Base-by-base conservation (phyloP, 2,797 vertebrate genomes). In the Chrosomus eos region DNA sequence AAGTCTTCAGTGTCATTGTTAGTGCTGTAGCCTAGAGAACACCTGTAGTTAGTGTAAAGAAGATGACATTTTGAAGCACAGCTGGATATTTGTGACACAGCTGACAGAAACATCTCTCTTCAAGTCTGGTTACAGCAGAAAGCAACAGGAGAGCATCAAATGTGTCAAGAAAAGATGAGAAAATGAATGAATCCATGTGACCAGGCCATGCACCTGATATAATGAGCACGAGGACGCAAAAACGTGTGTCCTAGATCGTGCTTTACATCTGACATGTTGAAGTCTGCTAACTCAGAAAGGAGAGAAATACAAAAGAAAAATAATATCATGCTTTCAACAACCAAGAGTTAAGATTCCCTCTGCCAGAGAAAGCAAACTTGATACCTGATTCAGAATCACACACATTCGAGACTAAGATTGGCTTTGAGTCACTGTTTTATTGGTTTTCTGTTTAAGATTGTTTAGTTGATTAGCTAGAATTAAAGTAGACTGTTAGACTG, bases 21-120 rank as follows among this genome's bases (percentile, higher is more conserved):
- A 72, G 80, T 62, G 21, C 53, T 60, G 67, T 14, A 33, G 67
- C n/a, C 38, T 21, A 40, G 60, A 82, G 16, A 53, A 48, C 28
- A n/a, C 13, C 43, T 10, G 10, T 28, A 23, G 60, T 64, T 31
- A 64, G 14, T 31, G 14, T 8, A 10, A n/a, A 48, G 19, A 26
- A 53, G 28, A 26, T 26, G 58, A 58, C 62, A 67, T 80, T 80
- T 72, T 75, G 48, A 70, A 68, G 53, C 80, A 31, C 26, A 64
- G 60, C 23, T 70, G 23, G 58, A n/a, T 14, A 2, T 80, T 58
- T 74, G 45, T 68, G 33, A 80, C 80, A 23, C 26, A 53, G 36
- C n/a, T 43, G 33, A 71, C 31, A 73, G 70, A 48, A 43, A 21
- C 31, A 70, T 68, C 79, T 68, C 79, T 71, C 31, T 9, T 68